Evolutionary conservation across 2,797 vertebrate genomes (phyloP), one percentile per base, ranked within the genome.

Genomic region (Nothura maculosa): DNA sequence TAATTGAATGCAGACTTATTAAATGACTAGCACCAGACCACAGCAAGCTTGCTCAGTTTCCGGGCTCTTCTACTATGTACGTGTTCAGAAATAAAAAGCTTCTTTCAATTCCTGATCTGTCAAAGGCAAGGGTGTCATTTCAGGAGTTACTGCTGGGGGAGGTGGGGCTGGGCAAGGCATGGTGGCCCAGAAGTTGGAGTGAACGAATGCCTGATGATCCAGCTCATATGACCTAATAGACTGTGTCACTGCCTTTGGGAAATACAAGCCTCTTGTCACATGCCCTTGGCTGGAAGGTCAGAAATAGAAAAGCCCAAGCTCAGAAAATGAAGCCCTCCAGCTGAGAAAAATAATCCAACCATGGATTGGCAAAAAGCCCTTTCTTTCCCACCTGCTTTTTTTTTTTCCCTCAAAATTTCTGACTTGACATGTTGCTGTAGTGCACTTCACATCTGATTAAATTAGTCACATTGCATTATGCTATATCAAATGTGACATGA

Each of bases 361-460:
- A 61, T 84, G 80, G 86, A 94, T 32, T 76, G 80, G 73, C 62
- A 13, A 96, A 95, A 95, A 92, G 64, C 60, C 85, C 92, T 43
- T 90, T 95, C 85, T 92, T 74, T 10, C 78, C 87, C 64, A 55
- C 8, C 11, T 72, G 85, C 34, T 45, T 21, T 58, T 60, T 80
- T 57, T 88, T 73, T 62, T 2, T 36, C 62, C 24, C n/a, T 47
- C 61, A 76, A 19, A 89, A 89, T 93, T 94, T 95, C 85, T 62
- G 82, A 77, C 91, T 92, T 93, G 85, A 92, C 93, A 82, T 45
- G 40, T 86, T 97, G 89, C 95, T 91, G 63, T 91, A 92, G 91
- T 78, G 88, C 90, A 89, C 85, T 96, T 97, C 96, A 94, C 95
- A 91, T 97, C 93, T 97, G 96, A 98, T 97, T 97, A 97, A 97